Evolutionary conservation across 2,888 invertebrate species (phyloP), one percentile per base, ranked within the genome.

Genomic region (Aplocera efformata): DNA sequence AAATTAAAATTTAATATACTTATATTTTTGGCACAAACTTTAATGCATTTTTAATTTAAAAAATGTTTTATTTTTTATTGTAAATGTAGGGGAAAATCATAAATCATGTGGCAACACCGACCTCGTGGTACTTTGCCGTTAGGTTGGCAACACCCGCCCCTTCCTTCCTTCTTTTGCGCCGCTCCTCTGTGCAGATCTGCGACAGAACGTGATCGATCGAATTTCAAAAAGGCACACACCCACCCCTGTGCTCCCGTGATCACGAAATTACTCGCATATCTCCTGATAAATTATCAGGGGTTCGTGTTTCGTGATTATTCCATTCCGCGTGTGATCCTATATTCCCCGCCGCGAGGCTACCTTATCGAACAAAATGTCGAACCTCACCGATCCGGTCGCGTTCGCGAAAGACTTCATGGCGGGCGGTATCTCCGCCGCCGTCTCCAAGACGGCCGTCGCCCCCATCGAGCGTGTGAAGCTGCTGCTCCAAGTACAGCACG

Each of bases 401-500:
- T 97, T 97, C 88, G 89, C 93, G 79, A 96, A 97, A 90, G 98
- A 97, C 89, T 97, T 97, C 86, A 82, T 96, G 70, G 96, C 97
- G 69, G 98, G 98, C 73, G 98, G 98, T 73, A 90, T 97, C 53
- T 95, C 98, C 49, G 98, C 98, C 56, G 98, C 97, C 62, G 93
- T 98, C 67, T 97, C 98, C 65, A 98, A 98, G 88, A 98, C 98
- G 56, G 94, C 96, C 56, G 98, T 98, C 55, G 98, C 98, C 36
- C 98, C 98, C 72, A 98, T 98, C 84, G 98, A 98, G 91, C 94
- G 98, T 72, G 98, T 98, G 47, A 98, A 98, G 89, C 90, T 98
- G 77, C 92, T 98, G 60, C 92, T 98, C 58, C 98, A 98, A 89
- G 97, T 98, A 55, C 98, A 98, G 91, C 96, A 96, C 88, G 96